Percentiles rank a stretch among this genome's conserved stretches.
Evolutionary conservation across 2,888 invertebrate species (phyloP).

Genomic region (Brachyptera risi): DNA sequence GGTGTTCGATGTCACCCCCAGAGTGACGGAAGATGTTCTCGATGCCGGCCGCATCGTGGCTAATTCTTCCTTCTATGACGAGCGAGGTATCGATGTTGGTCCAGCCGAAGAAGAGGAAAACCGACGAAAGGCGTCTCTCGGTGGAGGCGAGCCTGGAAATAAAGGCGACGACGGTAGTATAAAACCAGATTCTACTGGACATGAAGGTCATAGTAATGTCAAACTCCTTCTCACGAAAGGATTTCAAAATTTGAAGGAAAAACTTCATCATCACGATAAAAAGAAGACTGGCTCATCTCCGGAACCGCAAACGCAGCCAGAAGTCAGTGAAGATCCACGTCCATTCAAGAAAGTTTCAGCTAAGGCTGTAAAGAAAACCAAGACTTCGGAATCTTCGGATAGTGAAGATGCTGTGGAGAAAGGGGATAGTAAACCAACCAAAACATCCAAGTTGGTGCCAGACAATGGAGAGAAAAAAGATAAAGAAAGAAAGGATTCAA

Average conservation of each 20-base stretch:
- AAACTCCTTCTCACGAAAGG: constrained; percentile 39
- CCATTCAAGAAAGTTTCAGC: constrained; percentile 21
- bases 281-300: constrained; percentile 23
- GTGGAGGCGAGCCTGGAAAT: neutral
- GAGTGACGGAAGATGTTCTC: constrained; percentile 11
- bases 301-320: constrained; percentile 48
- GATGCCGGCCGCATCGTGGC: neutral
- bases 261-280: constrained; percentile 28
- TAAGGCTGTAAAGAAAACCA: neutral
- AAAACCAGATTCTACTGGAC: constrained; percentile 16
- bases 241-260: constrained; percentile 36
- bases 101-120: constrained; percentile 23
- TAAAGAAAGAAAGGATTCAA: too few relatives aligned
- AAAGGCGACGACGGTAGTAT: neutral
- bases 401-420: constrained; percentile 14
- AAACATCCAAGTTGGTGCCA: neutral
- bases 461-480: constrained; percentile 23
- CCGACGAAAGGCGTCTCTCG: neutral
- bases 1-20: neutral
- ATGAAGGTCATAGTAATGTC: constrained; percentile 33
- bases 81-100: constrained; percentile 31
- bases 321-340: constrained; percentile 46
- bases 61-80: constrained; percentile 23
- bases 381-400: constrained; percentile 8
- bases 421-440: constrained; percentile 8